Conservation (phyloP, 2,797 vertebrate genomes). For the Merluccius polli region DNA sequence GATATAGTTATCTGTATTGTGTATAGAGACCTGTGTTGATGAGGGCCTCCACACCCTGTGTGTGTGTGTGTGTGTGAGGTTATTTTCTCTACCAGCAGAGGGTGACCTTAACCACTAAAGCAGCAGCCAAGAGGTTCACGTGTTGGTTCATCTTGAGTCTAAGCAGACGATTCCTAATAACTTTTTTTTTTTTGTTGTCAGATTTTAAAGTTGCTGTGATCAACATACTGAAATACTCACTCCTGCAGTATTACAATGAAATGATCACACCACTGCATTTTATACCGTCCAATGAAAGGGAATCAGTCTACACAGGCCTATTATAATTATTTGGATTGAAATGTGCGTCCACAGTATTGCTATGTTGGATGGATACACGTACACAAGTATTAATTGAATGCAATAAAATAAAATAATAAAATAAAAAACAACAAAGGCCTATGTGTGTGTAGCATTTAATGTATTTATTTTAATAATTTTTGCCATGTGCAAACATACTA, state of each 20-base stretch:
- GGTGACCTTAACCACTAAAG: slow-evolving; percentile 50
- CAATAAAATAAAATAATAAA: background rate
- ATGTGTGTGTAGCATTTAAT: background rate
- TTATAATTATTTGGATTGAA: background rate
- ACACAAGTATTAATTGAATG: background rate
- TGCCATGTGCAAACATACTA: too few relatives aligned
- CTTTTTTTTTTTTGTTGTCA: background rate
- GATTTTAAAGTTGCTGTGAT: background rate
- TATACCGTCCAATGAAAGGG: background rate
- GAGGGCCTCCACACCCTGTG: background rate
- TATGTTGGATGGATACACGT: background rate
- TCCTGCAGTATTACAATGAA: background rate
- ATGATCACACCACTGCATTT: background rate
- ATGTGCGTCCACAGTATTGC: background rate
- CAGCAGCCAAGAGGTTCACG: background rate
- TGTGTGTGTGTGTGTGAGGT: too few relatives aligned
- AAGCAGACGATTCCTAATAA: background rate
- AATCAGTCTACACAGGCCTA: background rate
- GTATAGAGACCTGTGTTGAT: background rate
- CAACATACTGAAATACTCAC: background rate
- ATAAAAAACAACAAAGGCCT: background rate
- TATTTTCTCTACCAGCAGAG: background rate
- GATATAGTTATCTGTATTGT: background rate
- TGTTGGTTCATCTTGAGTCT: background rate
- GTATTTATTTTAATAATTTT: too few relatives aligned